Percentiles rank a stretch among this genome's conserved stretches.
Evolutionary conservation across 2,888 invertebrate genomes (phyloP).

Genomic region (Bembecia ichneumoniformis): DNA sequence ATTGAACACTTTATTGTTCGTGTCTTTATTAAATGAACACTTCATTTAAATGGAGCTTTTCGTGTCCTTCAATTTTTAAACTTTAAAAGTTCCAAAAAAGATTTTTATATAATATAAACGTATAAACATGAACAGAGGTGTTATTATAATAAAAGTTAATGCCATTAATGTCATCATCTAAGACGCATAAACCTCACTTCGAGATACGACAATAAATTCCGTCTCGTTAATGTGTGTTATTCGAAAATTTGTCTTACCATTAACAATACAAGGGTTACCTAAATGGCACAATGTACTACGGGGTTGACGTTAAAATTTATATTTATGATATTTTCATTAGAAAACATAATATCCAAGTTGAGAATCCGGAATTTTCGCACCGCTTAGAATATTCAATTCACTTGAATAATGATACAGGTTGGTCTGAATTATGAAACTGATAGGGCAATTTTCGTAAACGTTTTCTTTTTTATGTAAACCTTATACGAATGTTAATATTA

Average conservation of each 20-base stretch:
- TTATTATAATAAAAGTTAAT: no score
- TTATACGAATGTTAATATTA: no score
- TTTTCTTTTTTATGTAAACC: not conserved
- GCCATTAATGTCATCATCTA: no score
- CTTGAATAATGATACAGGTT: slow-evolving; percentile 32
- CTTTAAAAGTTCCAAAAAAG: no score
- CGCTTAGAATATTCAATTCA: slow-evolving; percentile 37
- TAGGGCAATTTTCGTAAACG: slow-evolving; percentile 3
- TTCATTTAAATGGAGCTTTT: no score
- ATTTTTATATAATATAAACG: no score
- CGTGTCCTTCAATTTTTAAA: no score
- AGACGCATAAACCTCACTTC: no score
- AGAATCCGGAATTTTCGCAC: slow-evolving; percentile 5
- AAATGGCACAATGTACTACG: slow-evolving; percentile 8
- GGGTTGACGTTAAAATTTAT: slow-evolving; percentile 18
- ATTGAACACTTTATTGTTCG: no score
- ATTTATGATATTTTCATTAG: slow-evolving; percentile 23
- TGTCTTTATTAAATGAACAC: no score
- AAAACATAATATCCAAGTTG: slow-evolving; percentile 14
- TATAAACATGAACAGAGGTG: no score
- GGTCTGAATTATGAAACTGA: slow-evolving; percentile 28
- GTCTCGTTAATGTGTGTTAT: not conserved
- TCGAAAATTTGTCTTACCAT: not conserved
- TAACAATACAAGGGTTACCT: not conserved
- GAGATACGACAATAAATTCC: no score